Conservation (phyloP, 2,888 invertebrate species). For the Shargacucullia verbasci region DNA sequence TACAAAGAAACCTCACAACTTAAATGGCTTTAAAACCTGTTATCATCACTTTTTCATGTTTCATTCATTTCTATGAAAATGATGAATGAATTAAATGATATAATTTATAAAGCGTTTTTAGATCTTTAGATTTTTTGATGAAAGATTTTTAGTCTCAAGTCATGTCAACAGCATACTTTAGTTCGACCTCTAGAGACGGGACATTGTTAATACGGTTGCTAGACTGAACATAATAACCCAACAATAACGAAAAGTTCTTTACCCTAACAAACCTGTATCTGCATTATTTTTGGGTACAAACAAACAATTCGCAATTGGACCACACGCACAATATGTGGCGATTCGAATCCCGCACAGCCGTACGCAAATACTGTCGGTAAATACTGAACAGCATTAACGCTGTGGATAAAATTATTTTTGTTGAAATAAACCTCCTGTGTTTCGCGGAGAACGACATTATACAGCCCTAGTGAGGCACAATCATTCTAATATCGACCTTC, state of each 20-base stretch:
- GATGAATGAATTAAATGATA: no score
- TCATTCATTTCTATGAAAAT: no score
- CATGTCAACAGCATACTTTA: no score
- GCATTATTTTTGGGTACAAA: constrained; percentile 37
- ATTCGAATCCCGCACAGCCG: constrained; percentile 44
- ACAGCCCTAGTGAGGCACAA: background rate
- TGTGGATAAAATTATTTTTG: constrained; percentile 54
- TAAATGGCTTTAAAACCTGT: no score
- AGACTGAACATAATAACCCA: no score
- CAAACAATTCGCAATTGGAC: constrained; percentile 41
- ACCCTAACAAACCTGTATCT: background rate
- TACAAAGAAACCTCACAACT: no score
- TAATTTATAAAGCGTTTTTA: no score
- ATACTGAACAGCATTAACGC: constrained; percentile 52
- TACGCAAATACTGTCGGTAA: constrained; percentile 51
- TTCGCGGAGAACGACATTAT: constrained; percentile 37
- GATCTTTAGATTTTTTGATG: no score
- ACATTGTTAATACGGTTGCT: no score
- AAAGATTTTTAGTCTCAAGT: no score
- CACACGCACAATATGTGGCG: constrained; percentile 45
- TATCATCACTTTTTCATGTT: no score
- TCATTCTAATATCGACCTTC: constrained; percentile 15
- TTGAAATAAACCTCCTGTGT: constrained; percentile 48
- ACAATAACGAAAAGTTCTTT: background rate
- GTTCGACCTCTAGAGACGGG: no score